Base-by-base conservation (phyloP, 2,113 vertebrate species). In the Odobenus rosmarus region DNA sequence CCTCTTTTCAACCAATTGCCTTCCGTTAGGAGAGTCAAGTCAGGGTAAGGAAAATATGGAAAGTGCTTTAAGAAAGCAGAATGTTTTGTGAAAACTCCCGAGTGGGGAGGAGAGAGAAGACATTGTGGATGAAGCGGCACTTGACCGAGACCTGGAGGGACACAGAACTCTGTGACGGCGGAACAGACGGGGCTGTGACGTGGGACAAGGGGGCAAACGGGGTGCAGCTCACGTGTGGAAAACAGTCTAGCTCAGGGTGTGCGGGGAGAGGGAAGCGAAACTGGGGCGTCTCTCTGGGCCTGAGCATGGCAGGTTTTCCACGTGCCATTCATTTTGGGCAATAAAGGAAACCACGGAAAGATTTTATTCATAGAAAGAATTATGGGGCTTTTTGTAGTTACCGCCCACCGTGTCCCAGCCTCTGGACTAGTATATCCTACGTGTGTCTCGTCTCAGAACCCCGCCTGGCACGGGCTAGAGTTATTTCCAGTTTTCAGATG, bases 341-440 rank as follows among this genome's bases (percentile, higher is more conserved):
- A 57, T 26, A 23, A 55, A 26, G 7, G 36, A 62, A 86, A 31
- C 7, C 12, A 55, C 10, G 14, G 49, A 85, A 74, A 46, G 24
- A 80, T 93, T 94, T 90, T 49, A 74, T 28, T 93, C 72, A 80
- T 72, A 72, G 72, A 86, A 62, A 57, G 72, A 82, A 72, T 87
- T 86, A 49, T 3, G 76, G 83, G 28, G 31, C 7, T 51, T 87
- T 28, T 21, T 61, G 67, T 61, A 23, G 18, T 21, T 39, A 11
- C 19, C 18, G 3, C 16, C 61, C 33, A 79, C 33, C 55, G 4
- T 72, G 2, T 80, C 21, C 46, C 36, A 62, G 51, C 19, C 80
- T n/a, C 28, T 51, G 3, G n/a, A 42, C 42, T 61, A 62, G 49
- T 8, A 49, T 33, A 31, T 80, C 61, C 31, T 62, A 39, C 21